Conservation (phyloP, 2,113 vertebrate genomes). For the Delphinus delphis region DNA sequence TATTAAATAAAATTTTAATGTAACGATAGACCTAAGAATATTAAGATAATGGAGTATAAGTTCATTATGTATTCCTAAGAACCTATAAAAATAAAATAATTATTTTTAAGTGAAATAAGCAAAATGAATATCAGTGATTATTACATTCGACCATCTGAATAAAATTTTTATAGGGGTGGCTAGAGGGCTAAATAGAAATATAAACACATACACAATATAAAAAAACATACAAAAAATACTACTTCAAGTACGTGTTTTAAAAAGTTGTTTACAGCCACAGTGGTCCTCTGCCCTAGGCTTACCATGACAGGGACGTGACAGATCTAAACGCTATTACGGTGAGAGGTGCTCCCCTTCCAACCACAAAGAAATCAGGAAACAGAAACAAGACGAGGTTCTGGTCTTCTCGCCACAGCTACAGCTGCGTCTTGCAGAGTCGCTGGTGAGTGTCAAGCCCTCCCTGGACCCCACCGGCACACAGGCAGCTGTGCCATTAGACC, state of each 20-base stretch:
- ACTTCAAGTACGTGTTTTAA: neutral
- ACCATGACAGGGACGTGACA: neutral
- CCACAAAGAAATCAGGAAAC: neutral
- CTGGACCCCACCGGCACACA: fast-evolving
- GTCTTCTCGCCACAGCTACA: neutral
- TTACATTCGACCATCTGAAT: neutral
- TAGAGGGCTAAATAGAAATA: neutral
- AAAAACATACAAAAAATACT: neutral
- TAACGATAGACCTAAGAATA: neutral
- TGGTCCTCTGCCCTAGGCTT: neutral
- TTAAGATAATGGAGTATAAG: neutral
- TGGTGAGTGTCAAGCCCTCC: no score
- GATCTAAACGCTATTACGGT: neutral
- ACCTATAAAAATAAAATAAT: neutral
- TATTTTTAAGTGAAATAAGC: constrained; percentile 9
- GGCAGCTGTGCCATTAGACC: no score
- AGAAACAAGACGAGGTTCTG: neutral
- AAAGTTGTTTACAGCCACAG: neutral
- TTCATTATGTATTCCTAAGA: neutral
- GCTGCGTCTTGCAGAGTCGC: neutral
- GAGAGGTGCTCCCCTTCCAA: neutral
- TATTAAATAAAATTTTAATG: neutral
- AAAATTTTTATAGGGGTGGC: neutral
- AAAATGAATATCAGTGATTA: neutral
- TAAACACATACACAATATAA: neutral